phyloP scores from a whole-genome alignment of 1,140 invertebrate species.

The Belonocnema kinseyi region DNA sequence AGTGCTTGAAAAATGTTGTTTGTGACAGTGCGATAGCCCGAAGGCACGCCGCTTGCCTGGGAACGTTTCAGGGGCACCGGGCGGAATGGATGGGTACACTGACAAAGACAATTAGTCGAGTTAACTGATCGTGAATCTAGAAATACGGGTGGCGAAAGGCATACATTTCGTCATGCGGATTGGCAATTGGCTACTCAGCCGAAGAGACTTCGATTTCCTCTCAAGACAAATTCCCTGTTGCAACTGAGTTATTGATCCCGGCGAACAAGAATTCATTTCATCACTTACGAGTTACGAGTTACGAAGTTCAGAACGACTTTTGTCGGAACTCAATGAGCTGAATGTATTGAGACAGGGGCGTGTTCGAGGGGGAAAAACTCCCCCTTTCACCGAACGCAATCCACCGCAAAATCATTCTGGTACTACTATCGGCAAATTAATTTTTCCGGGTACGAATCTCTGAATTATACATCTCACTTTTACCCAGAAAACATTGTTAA shows the following conservation, averaged over 20 bases:
- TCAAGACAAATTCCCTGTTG: slow-evolving; percentile 12
- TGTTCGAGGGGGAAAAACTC: neutral
- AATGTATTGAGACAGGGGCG: slow-evolving; percentile 27
- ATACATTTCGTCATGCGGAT: slow-evolving; percentile 11
- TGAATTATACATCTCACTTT: slow-evolving; percentile 22
- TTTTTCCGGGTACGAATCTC: slow-evolving; percentile 16
- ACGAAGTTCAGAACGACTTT: slow-evolving; percentile 8
- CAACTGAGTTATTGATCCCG: slow-evolving; percentile 27
- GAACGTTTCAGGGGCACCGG: too few species aligned
- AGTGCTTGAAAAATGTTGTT: too few species aligned
- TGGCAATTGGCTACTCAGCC: neutral
- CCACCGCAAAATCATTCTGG: slow-evolving; percentile 18
- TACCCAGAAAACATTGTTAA: neutral
- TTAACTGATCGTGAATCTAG: slow-evolving; percentile 6
- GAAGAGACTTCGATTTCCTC: slow-evolving; percentile 3
- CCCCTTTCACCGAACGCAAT: slow-evolving; percentile 19
- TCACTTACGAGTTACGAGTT: neutral
- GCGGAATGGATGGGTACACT: too few species aligned
- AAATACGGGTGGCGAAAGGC: slow-evolving; percentile 14
- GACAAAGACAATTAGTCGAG: neutral
- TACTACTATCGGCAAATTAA: slow-evolving; percentile 2
- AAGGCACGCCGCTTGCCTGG: too few species aligned
- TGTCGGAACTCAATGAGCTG: neutral
- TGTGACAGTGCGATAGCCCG: too few species aligned
- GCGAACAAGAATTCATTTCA: slow-evolving; percentile 28